Percentiles rank a stretch among this genome's conserved stretches.
Evolutionary conservation across 2,888 invertebrate genomes (phyloP).

Genomic region (Cosmorhoe ocellata): DNA sequence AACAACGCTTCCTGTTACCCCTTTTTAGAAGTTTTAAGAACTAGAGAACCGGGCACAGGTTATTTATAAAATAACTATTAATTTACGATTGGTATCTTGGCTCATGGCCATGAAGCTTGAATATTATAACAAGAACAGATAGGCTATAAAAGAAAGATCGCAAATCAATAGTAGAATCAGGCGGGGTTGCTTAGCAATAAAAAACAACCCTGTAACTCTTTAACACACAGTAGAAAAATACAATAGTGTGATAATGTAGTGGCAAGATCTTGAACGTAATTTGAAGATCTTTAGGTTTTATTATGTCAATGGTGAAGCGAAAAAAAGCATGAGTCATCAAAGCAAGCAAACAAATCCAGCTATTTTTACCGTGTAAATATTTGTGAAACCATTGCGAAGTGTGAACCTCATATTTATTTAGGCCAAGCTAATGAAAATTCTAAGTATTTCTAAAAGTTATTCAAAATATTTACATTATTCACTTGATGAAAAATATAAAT

Average conservation of each 20-base stretch:
- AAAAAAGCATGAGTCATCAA: conserved; percentile 11
- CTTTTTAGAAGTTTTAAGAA: too few species aligned
- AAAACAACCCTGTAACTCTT: conserved; percentile 26
- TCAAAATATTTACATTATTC: conserved; percentile 7
- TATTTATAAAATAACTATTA: too few species aligned
- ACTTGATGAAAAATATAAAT: background rate
- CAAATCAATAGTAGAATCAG: conserved; percentile 41
- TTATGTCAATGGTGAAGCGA: conserved; percentile 3
- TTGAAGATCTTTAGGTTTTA: too few species aligned
- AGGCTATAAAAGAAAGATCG: conserved; percentile 30
- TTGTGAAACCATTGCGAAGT: conserved; percentile 11
- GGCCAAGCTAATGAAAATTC: conserved; percentile 7
- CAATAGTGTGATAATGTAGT: conserved; percentile 5
- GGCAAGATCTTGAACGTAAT: background rate
- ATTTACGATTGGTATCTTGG: background rate
- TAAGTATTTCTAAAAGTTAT: background rate
- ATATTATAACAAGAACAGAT: conserved; percentile 15
- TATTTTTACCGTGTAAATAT: conserved; percentile 14
- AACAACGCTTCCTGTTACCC: too few species aligned
- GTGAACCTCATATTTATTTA: conserved; percentile 8
- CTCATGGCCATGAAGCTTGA: background rate
- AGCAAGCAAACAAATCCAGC: background rate
- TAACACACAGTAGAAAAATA: background rate
- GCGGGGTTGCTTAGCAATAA: conserved; percentile 56
- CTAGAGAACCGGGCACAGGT: too few species aligned